Evolutionary conservation across 1,140 invertebrate genomes (phyloP).

Genomic region (Acyrthosiphon pisum): DNA sequence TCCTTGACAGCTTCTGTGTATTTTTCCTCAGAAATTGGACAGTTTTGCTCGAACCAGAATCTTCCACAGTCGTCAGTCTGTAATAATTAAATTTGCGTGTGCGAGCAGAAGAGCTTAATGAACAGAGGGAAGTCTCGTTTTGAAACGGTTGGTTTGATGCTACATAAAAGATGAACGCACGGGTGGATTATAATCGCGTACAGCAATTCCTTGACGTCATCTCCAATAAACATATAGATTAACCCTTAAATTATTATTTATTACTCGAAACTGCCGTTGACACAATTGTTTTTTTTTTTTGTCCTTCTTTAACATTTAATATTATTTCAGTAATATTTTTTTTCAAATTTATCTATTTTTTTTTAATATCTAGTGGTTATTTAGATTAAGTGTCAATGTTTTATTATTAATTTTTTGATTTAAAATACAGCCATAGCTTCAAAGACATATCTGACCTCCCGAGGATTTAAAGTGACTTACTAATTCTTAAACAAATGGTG

Average conservation of each 20-base stretch:
- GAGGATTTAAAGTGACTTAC: no score
- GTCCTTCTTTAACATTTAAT: background rate
- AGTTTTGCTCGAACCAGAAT: background rate
- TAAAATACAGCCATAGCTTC: background rate
- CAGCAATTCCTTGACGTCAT: background rate
- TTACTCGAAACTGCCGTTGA: background rate
- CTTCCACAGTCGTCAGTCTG: background rate
- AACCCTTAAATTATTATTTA: conserved; percentile 1
- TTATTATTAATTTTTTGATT: background rate
- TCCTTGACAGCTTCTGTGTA: background rate
- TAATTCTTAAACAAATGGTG: no score
- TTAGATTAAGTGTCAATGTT: background rate
- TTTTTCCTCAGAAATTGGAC: background rate
- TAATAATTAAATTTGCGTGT: conserved; percentile 20
- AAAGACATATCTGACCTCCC: background rate
- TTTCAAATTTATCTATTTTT: background rate
- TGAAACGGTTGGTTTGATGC: background rate
- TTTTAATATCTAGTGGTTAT: background rate
- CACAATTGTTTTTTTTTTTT: background rate
- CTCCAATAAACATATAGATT: background rate
- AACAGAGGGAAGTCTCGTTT: background rate
- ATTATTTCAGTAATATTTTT: background rate
- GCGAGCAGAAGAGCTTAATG: conserved; percentile 33
- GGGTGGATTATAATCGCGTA: background rate
- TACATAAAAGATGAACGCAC: background rate